Percentiles rank a stretch among this genome's conserved stretches.
These are phyloP conservation scores for Plotosus lineatus DNA, from an alignment of 2,113 vertebrate species.

Conservation along the genomic window DNA sequence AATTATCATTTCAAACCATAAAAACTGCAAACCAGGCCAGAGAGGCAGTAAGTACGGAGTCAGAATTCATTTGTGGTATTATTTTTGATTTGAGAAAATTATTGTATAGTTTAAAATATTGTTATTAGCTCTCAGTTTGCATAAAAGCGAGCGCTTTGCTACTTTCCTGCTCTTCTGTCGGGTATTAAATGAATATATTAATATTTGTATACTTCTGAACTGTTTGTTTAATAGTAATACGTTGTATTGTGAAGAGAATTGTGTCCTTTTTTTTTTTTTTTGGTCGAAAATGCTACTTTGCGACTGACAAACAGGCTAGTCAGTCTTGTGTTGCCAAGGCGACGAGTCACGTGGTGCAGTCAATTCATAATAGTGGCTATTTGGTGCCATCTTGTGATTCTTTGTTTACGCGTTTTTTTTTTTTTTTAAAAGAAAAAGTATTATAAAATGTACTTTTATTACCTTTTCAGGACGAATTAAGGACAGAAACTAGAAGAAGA, in stretches of 20 bases:
- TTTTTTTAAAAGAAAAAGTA: not conserved
- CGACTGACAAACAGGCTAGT: not conserved
- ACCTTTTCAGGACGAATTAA: conserved; percentile 77
- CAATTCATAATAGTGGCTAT: not conserved
- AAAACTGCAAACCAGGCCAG: conserved; percentile 72
- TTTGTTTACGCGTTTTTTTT: not conserved
- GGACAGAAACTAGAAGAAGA: conserved; percentile 83
- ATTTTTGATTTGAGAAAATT: not conserved
- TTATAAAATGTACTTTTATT: not conserved
- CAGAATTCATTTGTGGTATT: not conserved
- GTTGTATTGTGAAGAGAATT: not conserved
- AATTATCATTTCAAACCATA: conserved; percentile 76
- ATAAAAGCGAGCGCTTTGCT: not conserved
- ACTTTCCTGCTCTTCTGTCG: not conserved
- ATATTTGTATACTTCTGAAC: not conserved
- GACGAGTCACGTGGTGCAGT: conserved; percentile 17
- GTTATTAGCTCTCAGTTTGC: not conserved
- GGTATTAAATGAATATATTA: not conserved
- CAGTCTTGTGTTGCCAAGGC: conserved; percentile 63
- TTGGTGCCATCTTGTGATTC: conserved; percentile 57
- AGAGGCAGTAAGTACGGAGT: conserved; percentile 75
- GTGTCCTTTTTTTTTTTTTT: not conserved
- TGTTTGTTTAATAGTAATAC: not conserved
- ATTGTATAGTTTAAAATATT: too few species aligned
- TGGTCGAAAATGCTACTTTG: not conserved